phyloP scores from a whole-genome alignment of 2,113 vertebrate species.

The Dasypus novemcinctus region DNA sequence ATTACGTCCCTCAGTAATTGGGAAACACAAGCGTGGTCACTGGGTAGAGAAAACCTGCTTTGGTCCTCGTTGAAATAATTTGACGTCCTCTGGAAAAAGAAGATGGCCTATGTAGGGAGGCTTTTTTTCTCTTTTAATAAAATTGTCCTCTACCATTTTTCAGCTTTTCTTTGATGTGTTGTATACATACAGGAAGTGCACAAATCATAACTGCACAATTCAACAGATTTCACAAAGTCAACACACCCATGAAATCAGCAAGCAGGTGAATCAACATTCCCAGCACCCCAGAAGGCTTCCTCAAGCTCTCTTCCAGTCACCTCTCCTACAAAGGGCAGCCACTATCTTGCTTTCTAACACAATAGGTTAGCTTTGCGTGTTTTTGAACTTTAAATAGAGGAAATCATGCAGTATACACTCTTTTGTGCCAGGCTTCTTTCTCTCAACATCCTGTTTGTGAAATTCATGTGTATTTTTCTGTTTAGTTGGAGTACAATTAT shows the following conservation, averaged over 20 bases:
- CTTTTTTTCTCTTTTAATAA: neutral
- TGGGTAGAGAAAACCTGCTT: neutral
- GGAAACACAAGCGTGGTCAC: neutral
- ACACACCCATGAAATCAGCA: neutral
- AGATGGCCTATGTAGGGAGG: neutral
- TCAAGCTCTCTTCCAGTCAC: neutral
- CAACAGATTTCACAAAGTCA: neutral
- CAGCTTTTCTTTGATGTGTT: neutral
- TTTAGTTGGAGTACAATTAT: neutral
- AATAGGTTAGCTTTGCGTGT: neutral
- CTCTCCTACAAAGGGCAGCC: neutral
- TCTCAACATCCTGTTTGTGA: neutral
- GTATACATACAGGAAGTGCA: neutral
- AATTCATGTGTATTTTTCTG: neutral
- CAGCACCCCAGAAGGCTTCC: neutral
- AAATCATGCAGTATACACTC: neutral
- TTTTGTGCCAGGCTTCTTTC: constrained; percentile 7
- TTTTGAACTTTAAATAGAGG: neutral
- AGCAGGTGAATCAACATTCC: neutral
- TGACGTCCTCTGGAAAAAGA: neutral
- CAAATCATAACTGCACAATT: neutral
- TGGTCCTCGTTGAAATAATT: neutral
- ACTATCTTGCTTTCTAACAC: neutral
- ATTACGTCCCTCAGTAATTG: neutral
- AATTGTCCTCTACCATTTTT: neutral